Conservation (phyloP, 2,113 vertebrate species). For the Oreochromis aureus region DNA sequence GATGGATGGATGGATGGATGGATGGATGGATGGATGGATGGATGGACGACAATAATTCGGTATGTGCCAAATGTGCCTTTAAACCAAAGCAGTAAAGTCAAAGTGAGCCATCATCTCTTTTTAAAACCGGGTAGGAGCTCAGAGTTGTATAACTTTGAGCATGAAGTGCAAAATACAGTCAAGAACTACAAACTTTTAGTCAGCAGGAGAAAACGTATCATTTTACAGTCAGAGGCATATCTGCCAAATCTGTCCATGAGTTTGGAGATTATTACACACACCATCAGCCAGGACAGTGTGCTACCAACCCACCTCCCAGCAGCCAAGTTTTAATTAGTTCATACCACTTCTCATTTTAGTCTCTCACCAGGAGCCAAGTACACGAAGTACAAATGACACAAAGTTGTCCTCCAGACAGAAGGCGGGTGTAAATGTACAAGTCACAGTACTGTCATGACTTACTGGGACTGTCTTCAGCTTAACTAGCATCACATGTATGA, state of each 20-base stretch:
- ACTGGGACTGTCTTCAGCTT: background rate
- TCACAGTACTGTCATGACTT: background rate
- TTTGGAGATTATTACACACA: background rate
- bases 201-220: background rate
- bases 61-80: background rate
- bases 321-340: background rate
- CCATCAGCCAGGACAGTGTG: background rate
- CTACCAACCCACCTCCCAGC: background rate
- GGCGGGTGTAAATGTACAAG: background rate
- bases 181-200: background rate
- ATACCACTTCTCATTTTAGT: background rate
- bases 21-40: background rate
- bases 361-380: background rate
- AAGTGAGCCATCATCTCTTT: background rate
- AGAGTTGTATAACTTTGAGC: background rate
- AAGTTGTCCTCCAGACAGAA: background rate
- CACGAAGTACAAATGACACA: background rate
- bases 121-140: background rate
- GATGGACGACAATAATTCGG: background rate
- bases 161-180: background rate
- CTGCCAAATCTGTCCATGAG: background rate
- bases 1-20: background rate
- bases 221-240: background rate
- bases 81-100: background rate
- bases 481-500: background rate